Evolutionary conservation across 2,113 vertebrate genomes (phyloP).

Genomic region (Antigone vipio): DNA sequence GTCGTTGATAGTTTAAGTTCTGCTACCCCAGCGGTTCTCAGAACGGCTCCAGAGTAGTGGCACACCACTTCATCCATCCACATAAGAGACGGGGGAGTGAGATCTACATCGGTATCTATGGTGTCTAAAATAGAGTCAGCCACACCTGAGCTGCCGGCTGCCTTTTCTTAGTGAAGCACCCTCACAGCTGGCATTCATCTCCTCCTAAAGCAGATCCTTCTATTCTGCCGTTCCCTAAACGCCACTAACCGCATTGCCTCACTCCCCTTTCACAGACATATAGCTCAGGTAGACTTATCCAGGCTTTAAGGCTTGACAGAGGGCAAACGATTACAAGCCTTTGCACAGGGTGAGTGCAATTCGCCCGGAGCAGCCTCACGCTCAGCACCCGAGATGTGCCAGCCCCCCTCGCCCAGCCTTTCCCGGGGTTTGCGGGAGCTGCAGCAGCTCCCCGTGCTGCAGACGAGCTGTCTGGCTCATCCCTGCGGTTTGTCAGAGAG

Average conservation of each 20-base stretch:
- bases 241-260: fast-evolving
- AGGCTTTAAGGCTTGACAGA: not conserved
- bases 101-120: fast-evolving
- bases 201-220: not conserved
- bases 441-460: not conserved
- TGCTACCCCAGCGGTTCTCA: not conserved
- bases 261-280: fast-evolving
- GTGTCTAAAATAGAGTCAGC: not conserved
- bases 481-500: not conserved
- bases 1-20: not conserved
- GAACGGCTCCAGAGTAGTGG: fast-evolving
- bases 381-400: not conserved
- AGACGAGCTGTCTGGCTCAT: not conserved
- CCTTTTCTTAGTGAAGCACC: not conserved
- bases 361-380: fast-evolving
- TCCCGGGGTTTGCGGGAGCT: not conserved
- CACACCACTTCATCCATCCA: fast-evolving
- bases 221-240: fast-evolving
- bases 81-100: fast-evolving
- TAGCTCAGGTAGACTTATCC: fast-evolving
- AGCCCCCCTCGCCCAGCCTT: not conserved
- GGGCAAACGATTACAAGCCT: fast-evolving
- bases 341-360: fast-evolving
- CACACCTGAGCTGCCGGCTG: not conserved
- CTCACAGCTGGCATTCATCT: not conserved